Evolutionary conservation across 1,140 invertebrate species (phyloP), one percentile per base, ranked within the genome.

Genomic region (Batillaria attramentaria): DNA sequence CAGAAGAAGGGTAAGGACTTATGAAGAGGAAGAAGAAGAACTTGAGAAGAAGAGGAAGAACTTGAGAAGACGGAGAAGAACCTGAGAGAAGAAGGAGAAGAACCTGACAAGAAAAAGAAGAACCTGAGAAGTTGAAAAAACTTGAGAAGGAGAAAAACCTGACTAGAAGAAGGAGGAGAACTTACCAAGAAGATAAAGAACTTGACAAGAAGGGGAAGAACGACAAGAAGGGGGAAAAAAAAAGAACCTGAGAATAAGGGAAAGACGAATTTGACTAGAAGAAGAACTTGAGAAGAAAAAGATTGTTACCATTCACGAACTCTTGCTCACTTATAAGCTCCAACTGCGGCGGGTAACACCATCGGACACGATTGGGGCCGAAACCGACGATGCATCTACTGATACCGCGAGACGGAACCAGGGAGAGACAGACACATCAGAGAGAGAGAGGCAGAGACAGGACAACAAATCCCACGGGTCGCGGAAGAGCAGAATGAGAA

Each of bases 151-250:
- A 72, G 69, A 33, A 39, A 41, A 41, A 41, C 10, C 6, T 13
- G 69, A 33, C 13, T 28, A 39, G 20, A 41, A 72, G 69, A 72
- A 18, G 39, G 16, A 24, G 69, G 39, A 72, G 39, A 72, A 72
- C n/a, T n/a, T n/a, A n/a, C n/a, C n/a, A n/a, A n/a, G 20, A 18
- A 72, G 39, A 37, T 13, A 72, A 41, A 72, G 69, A 72, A 24
- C 16, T 13, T 10, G 65, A 18, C 13, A 72, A 72, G 18, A 39
- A 72, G 18, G 39, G 39, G 39, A 72, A 72, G 39, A 41, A 37
- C 20, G 28, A 72, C 5, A 72, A 72, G 39, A 41, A 72, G 39
- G 39, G 39, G 20, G 20, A 72, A 39, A 33, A 41, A 72, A 41
- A 6, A 33, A 72, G 39, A 72, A 72, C 28, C 16, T 20, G 39